These are phyloP conservation scores for Periophthalmodon schlosseri DNA, from an alignment of 2,113 vertebrate species.

Conservation along the genomic window DNA sequence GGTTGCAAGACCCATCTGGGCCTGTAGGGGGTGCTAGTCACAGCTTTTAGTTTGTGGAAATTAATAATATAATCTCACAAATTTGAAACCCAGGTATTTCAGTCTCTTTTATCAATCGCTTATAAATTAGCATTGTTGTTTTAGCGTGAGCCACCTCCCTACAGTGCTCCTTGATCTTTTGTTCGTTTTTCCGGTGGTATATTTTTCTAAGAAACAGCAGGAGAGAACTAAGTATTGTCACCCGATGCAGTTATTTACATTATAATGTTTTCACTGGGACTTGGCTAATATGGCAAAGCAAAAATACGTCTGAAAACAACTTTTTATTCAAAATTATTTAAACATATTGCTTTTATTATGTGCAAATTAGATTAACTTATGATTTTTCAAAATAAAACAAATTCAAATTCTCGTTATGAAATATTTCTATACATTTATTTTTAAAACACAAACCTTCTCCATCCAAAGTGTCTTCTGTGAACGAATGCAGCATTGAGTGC, in stretches of 20 bases:
- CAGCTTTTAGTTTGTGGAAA: neutral
- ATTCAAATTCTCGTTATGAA: neutral
- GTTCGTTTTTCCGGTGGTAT: conserved; percentile 38
- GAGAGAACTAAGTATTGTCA: conserved; percentile 61
- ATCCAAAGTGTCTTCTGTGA: neutral
- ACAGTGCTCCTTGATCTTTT: conserved; percentile 49
- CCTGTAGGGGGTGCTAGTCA: conserved; percentile 33
- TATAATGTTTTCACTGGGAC: conserved; percentile 28
- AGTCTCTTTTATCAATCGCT: conserved; percentile 11
- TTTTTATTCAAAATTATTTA: too few species aligned
- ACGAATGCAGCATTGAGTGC: neutral
- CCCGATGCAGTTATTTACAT: conserved; percentile 49
- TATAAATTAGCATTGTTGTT: conserved; percentile 30
- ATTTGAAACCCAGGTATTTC: conserved; percentile 25
- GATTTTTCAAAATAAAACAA: conserved; percentile 3
- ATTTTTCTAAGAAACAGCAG: conserved; percentile 62
- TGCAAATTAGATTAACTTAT: conserved; percentile 34
- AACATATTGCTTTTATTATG: conserved; percentile 65
- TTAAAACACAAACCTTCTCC: neutral
- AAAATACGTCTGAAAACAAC: neutral
- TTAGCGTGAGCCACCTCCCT: conserved; percentile 32
- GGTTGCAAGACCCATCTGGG: conserved; percentile 4
- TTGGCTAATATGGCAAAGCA: conserved; percentile 26
- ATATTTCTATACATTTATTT: neutral
- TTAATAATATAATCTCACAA: conserved; percentile 19